Evolutionary conservation across 2,888 invertebrate genomes (phyloP), one percentile per base, ranked within the genome.

Genomic region (Drosophila aldrichi): DNA sequence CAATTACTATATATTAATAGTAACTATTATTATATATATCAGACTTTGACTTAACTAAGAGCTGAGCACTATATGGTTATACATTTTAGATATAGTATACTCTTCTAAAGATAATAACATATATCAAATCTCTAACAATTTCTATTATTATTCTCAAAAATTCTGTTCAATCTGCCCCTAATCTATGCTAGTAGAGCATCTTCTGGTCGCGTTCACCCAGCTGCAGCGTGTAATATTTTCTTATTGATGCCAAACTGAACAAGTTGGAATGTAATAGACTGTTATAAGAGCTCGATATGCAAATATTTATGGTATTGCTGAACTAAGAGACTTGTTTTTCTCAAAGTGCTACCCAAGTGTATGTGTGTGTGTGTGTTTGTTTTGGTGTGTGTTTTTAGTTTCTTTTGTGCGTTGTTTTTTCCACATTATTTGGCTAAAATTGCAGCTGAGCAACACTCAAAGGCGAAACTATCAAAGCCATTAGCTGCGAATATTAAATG

Each of bases 401-500:
- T 36, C 58, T 7, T 34, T 36, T 46, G 18, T 43, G 46, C 16
- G 62, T 66, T 22, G 32, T 43, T 75, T 56, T 56, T 65, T 70
- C n/a, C 65, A 40, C 72, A 65, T 75, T 79, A 71, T 83, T 84
- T 82, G 68, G 59, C n/a, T 58, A 44, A 65, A 69, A 69, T 77
- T 74, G 79, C 60, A 61, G 81, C 56, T 79, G 55, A 71, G 69
- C 57, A 65, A 56, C 70, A 70, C 66, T 81, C 69, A 65, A 70
- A 81, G 68, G 65, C 65, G 68, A 76, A 81, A 62, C 81, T 69
- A 81, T 72, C 68, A 60, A 69, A 71, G 52, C 62, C 68, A 83
- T 82, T 86, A 86, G 71, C 64, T 57, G 36, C 63, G 67, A 54
- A 55, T 70, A 77, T 79, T 70, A 69, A 86, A 67, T 57, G 74